Base-by-base conservation (phyloP, 2,888 invertebrate species). In the Andrena chrysosceles region DNA sequence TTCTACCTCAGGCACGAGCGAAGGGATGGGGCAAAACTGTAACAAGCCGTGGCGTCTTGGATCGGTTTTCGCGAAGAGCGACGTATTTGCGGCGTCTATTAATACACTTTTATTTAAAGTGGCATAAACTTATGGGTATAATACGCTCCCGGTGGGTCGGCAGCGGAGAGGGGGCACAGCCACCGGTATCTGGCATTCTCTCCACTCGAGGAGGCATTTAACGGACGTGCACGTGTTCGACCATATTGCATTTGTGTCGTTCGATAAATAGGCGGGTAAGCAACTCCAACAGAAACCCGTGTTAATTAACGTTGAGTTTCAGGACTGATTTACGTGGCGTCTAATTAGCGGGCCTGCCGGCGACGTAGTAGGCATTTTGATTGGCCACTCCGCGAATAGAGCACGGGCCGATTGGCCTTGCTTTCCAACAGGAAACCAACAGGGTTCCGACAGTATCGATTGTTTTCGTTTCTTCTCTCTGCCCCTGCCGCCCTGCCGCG, bases 271-370 rank as follows among this genome's bases (percentile, higher is more conserved):
- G 92, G 91, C 88, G 88, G 90, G 90, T 91, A 92, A 92, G 91
- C 92, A 91, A 92, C 90, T 91, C 91, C 91, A 91, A 90, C 91
- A 91, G 91, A 93, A 93, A 92, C 92, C 91, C 92, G 93, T 93
- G 93, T 93, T 93, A 93, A 93, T 93, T 93, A 93, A 93, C 93
- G 93, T 92, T 92, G 92, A 93, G 93, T 93, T 93, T 93, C 93
- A 93, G 92, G 92, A 92, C 93, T 93, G 93, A 93, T 93, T 93
- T 93, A 93, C 93, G 93, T 93, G 93, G 93, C 93, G 93, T 93
- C 93, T 93, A 93, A 93, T 93, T 93, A 93, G 93, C 92, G 91
- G 88, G 90, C 91, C 92, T 93, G 93, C 92, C 92, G 92, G 91
- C 92, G 92, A 93, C 93, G 92, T 91, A 92, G 91, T 92, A 93